phyloP scores from a whole-genome alignment of 2,113 vertebrate genomes.

The Balaenoptera acutorostrata region DNA sequence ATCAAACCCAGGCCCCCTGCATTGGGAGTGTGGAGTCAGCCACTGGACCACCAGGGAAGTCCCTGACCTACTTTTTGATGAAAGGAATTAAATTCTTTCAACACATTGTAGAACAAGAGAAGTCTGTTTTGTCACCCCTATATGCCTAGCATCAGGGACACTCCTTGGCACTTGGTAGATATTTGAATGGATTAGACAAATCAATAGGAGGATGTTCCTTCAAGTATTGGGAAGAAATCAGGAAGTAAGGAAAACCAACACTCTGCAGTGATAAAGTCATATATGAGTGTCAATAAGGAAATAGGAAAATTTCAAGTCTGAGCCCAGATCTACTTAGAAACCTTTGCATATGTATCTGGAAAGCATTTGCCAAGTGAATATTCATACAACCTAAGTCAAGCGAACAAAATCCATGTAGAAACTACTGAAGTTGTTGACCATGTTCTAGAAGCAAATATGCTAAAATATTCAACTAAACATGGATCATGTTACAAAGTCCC shows the following conservation, averaged over 20 bases:
- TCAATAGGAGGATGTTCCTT: not conserved
- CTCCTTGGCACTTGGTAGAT: not conserved
- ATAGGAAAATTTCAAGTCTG: constrained; percentile 34
- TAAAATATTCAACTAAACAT: constrained; percentile 22
- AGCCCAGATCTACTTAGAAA: constrained; percentile 14
- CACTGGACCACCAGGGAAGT: too few relatives aligned
- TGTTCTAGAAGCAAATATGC: constrained; percentile 3
- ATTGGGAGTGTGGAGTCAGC: too few relatives aligned
- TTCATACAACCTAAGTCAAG: not conserved
- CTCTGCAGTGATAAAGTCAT: not conserved
- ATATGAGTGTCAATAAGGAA: constrained; percentile 27
- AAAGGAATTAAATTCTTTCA: not conserved
- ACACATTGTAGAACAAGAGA: not conserved
- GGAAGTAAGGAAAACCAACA: not conserved
- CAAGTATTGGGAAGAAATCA: not conserved
- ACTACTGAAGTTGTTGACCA: not conserved
- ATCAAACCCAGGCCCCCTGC: too few relatives aligned
- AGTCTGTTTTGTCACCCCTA: not conserved
- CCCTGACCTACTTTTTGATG: not conserved
- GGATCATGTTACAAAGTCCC: constrained; percentile 13
- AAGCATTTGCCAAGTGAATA: constrained; percentile 46
- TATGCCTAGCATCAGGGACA: not conserved
- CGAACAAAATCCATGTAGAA: constrained; percentile 38
- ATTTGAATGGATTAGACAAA: not conserved
- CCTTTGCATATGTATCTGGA: constrained; percentile 19